phyloP scores from a whole-genome alignment of 2,113 vertebrate genomes.

The Poecile atricapillus region DNA sequence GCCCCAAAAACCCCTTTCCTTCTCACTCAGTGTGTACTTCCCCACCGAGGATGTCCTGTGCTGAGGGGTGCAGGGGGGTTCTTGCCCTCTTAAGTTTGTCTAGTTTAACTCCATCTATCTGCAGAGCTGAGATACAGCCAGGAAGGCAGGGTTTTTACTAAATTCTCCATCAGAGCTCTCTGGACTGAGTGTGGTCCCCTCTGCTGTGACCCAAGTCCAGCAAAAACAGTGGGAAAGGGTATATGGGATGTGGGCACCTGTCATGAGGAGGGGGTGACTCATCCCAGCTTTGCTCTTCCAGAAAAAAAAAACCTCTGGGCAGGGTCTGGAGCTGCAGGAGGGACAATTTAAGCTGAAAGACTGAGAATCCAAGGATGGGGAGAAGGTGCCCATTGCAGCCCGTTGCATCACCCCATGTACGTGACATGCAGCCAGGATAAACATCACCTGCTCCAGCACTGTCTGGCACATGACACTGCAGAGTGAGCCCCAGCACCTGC shows the following conservation, averaged over 20 bases:
- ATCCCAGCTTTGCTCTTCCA: neutral
- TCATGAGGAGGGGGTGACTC: neutral
- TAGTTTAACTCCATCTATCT: neutral
- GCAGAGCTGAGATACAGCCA: neutral
- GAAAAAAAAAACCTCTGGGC: neutral
- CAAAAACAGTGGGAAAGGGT: neutral
- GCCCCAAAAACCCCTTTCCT: neutral
- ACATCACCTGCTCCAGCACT: accelerated
- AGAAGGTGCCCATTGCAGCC: neutral
- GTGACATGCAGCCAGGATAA: accelerated
- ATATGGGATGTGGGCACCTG: neutral
- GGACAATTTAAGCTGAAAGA: neutral
- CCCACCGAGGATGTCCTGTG: accelerated
- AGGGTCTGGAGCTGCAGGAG: neutral
- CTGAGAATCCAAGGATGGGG: neutral
- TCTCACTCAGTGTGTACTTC: accelerated
- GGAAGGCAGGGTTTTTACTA: neutral
- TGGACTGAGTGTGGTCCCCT: neutral
- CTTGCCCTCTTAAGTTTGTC: neutral
- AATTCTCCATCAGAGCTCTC: neutral
- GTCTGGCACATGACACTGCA: accelerated
- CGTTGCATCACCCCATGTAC: neutral
- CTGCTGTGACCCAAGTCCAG: neutral
- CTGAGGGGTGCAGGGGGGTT: neutral
- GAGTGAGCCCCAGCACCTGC: neutral